These are phyloP conservation scores for Sebastes kiyomatsui DNA, from an alignment of 2,797 vertebrate species.

Conservation along the genomic window DNA sequence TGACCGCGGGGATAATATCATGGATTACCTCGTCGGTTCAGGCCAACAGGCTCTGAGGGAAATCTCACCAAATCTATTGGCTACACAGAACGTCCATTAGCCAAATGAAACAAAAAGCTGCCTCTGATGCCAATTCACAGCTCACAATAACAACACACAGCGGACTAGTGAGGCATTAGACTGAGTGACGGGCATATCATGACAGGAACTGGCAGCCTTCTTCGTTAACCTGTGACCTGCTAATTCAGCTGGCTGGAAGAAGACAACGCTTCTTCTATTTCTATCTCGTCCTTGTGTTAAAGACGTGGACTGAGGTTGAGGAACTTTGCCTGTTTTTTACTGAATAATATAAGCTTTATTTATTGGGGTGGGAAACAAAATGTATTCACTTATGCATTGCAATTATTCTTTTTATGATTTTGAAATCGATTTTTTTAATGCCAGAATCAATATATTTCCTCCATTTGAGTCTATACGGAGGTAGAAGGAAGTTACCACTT, in stretches of 20 bases:
- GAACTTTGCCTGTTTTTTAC: background rate
- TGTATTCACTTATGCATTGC: no score
- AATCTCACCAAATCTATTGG: constrained; percentile 19
- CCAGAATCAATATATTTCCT: no score
- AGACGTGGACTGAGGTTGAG: background rate
- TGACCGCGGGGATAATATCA: constrained; percentile 8
- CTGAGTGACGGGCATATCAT: background rate
- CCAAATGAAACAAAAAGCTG: constrained; percentile 42
- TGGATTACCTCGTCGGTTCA: constrained; percentile 35
- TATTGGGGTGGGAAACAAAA: no score
- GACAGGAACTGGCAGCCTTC: constrained; percentile 2
- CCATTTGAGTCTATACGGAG: no score
- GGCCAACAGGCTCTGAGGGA: constrained; percentile 2
- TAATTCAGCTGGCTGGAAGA: constrained; percentile 12
- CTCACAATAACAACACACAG: background rate
- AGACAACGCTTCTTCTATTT: background rate
- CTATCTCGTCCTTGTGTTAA: background rate
- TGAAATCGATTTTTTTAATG: no score
- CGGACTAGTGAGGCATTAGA: background rate
- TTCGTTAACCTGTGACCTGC: constrained; percentile 37
- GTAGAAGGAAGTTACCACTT: no score
- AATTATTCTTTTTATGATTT: no score
- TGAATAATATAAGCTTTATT: no score
- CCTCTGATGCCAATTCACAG: constrained; percentile 3
- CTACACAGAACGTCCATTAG: constrained; percentile 39